Evolutionary conservation across 2,113 vertebrate species (phyloP).

Genomic region (Gambusia affinis): DNA sequence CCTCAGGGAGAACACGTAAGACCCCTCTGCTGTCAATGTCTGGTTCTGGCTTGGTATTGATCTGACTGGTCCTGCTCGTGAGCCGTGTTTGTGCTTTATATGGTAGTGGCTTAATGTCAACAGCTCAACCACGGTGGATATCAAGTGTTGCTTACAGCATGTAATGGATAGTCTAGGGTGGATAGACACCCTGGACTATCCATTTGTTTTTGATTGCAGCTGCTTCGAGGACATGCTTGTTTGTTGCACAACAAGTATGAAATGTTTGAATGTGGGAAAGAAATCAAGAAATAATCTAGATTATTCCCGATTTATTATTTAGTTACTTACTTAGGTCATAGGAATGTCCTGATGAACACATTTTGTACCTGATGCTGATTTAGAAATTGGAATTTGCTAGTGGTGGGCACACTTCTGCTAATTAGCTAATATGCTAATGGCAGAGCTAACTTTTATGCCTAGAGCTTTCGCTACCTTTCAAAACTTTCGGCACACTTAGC

Average conservation of each 20-base stretch:
- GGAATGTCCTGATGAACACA: neutral
- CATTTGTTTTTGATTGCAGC: neutral
- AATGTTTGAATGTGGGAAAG: constrained; percentile 15
- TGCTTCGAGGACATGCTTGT: constrained; percentile 35
- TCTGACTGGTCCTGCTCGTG: constrained; percentile 1
- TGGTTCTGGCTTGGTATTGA: neutral
- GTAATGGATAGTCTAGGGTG: neutral
- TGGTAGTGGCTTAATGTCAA: constrained; percentile 18
- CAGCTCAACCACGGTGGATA: neutral
- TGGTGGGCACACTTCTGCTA: too few species aligned
- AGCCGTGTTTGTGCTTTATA: constrained; percentile 2
- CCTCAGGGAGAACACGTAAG: constrained; percentile 77
- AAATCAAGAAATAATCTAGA: constrained; percentile 9
- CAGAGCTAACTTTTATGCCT: too few species aligned
- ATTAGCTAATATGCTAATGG: too few species aligned
- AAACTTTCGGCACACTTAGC: too few species aligned
- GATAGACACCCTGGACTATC: too few species aligned
- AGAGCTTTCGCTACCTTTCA: too few species aligned
- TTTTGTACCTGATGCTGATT: neutral
- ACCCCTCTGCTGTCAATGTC: constrained; percentile 41
- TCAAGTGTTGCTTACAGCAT: constrained; percentile 1
- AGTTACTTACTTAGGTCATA: neutral
- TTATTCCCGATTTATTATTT: constrained; percentile 3
- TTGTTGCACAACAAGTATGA: constrained; percentile 50
- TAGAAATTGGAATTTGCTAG: neutral